Conservation (phyloP, 2,888 invertebrate genomes). For the Lithosia quadra region DNA sequence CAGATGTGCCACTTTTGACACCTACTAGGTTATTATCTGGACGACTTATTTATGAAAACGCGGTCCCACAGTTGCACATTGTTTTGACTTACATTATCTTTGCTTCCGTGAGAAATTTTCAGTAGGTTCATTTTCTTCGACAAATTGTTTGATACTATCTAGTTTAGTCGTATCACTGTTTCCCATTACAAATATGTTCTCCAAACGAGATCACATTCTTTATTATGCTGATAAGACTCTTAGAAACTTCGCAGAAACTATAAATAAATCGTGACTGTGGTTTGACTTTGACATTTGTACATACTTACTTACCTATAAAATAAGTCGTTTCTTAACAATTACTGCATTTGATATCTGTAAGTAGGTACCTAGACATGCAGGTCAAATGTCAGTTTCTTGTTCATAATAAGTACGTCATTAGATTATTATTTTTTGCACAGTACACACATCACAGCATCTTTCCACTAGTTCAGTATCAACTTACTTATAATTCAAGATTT, state of each 20-base stretch:
- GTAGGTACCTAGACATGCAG: neutral
- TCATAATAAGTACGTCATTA: conserved; percentile 3
- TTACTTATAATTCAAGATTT: conserved; percentile 24
- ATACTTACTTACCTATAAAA: conserved; percentile 20
- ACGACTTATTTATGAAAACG: conserved; percentile 28
- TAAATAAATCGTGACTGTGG: conserved; percentile 41
- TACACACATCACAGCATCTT: neutral
- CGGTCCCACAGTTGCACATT: conserved; percentile 23
- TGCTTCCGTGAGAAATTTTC: conserved; percentile 44
- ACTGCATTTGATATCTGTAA: neutral
- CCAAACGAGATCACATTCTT: neutral
- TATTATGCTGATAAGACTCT: neutral
- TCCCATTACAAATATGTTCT: conserved; percentile 30
- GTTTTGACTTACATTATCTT: conserved; percentile 27
- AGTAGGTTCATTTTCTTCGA: conserved; percentile 34
- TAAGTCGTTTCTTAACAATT: conserved; percentile 18
- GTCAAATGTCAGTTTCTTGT: conserved; percentile 12
- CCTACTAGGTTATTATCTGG: conserved; percentile 17
- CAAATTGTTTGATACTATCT: conserved; percentile 44
- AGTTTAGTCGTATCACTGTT: conserved; percentile 31
- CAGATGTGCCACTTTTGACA: conserved; percentile 42
- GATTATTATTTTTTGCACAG: neutral
- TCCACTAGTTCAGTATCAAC: neutral
- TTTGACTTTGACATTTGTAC: conserved; percentile 38
- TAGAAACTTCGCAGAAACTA: neutral